Percentiles rank a stretch among this genome's conserved stretches.
Evolutionary conservation across 2,797 vertebrate species (phyloP).

Genomic region (Poecilia wingei): DNA sequence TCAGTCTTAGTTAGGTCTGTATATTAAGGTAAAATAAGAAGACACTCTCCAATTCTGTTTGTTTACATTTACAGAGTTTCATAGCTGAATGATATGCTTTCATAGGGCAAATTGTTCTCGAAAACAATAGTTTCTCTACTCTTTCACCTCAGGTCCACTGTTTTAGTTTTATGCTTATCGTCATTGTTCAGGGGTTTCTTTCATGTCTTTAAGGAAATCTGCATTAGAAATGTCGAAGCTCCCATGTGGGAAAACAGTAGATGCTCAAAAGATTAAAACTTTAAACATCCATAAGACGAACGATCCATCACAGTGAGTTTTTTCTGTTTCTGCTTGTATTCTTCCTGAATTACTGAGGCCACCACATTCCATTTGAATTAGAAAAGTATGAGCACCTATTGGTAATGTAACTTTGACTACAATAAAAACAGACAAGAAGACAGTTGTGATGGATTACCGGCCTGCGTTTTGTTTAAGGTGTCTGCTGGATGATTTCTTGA

Average conservation of each 20-base stretch:
- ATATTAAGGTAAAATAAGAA: not conserved
- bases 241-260: conserved; percentile 10
- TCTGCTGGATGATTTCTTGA: conserved; percentile 22
- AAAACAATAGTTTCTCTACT: not conserved
- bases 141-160: not conserved
- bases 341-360: conserved; percentile 7
- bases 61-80: not conserved
- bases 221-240: conserved; percentile 14
- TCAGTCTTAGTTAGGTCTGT: not conserved
- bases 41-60: not conserved
- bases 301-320: conserved; percentile 30
- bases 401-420: conserved; percentile 29
- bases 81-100: not conserved
- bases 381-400: not conserved
- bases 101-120: not conserved
- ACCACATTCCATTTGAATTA: conserved; percentile 14
- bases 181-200: not conserved
- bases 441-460: conserved; percentile 38
- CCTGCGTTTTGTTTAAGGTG: conserved; percentile 13
- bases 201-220: not conserved
- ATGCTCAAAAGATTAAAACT: conserved; percentile 28
- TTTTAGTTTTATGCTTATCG: not conserved
- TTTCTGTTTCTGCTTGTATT: conserved; percentile 22
- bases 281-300: conserved; percentile 7
- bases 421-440: conserved; percentile 33